Evolutionary conservation across 2,797 vertebrate genomes (phyloP), one percentile per base, ranked within the genome.

Genomic region (Pseudochirops corinnae): DNA sequence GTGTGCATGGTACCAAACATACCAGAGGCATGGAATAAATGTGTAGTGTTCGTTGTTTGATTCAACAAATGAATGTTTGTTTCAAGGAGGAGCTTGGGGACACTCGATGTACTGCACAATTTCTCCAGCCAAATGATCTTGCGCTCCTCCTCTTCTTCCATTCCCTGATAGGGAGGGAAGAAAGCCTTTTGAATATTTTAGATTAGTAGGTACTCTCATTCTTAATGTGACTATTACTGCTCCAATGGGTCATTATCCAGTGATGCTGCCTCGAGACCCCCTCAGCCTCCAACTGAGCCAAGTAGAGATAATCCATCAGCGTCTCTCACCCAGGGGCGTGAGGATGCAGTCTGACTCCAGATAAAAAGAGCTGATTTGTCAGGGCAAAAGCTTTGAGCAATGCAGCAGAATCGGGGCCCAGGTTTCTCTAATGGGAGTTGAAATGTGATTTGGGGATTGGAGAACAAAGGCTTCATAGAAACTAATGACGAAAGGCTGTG

Each of bases 401-500:
- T 28, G 14, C 9, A 94, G 33, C 57, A 93, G 91, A 95, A 55
- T 93, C 33, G 87, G 24, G 56, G 28, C 11, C 90, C 94, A 0
- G 0, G 26, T 55, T 93, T 62, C 57, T 90, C 26, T 74, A 93
- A 94, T 16, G 0, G 12, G 92, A 96, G 93, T 87, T 21, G 92
- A 92, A 93, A 92, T 90, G 94, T 29, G 13, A 93, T 57, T 94
- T 95, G 31, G 87, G 4, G 50, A 21, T n/a, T 31, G 90, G 21
- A 87, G 11, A 94, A 3, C 33, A 93, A 46, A 21, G 92, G 24
- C 0, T 93, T 92, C 91, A n/a, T 62, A 87, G 21, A 18, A 87
- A 87, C 39, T 87, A 87, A 87, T 50, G 74, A 50, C 74, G 33
- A 92, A n/a, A 14, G 95, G 18, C 0, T 93, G 82, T 90, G 31